Evolutionary conservation across 2,888 invertebrate genomes (phyloP), one percentile per base, ranked within the genome.

Genomic region (Pammene fasciana): DNA sequence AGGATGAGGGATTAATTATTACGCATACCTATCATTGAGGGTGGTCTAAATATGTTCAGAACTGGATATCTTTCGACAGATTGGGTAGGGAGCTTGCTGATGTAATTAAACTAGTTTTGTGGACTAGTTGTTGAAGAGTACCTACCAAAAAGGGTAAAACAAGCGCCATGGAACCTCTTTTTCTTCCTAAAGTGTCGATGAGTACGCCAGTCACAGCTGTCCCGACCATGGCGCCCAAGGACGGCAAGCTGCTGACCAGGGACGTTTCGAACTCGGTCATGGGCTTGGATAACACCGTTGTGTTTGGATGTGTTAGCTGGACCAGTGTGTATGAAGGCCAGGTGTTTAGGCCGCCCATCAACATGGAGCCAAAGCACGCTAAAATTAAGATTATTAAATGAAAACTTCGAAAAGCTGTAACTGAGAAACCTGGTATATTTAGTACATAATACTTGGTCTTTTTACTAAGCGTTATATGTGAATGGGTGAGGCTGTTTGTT

Each of bases 281-380:
- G 0, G 93, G 90, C 0, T 74, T 73, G 0, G 80, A 79, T 0
- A 93, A 84, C 0, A 94, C 78, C 0, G 93, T 93, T 0, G 91
- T 86, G 14, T 83, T 75, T 3, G 82, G 77, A 0, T 89, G 85
- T 14, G 89, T 84, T 52, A 93, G 86, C 13, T 88, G 80, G 0
- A 88, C 84, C 0, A 93, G 78, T 0, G 94, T 93, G 65, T 94
- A 94, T 0, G 95, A 94, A 0, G 94, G 90, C 94, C 94, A 95
- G 0, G 94, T 94, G 64, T 93, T 86, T 0, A 90, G 74, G 2
- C 84, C 14, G 2, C 88, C 92, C 82, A 86, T 85, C 0, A 84
- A 67, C 0, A 85, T 55, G 7, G 82, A 82, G 6, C 86, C 86
- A 16, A 84, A 82, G 14, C 86, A 82, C 72, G 80, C 92, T 91